These are phyloP conservation scores for Drosophila suboccidentalis DNA, from an alignment of 2,888 invertebrate species.

Conservation along the genomic window DNA sequence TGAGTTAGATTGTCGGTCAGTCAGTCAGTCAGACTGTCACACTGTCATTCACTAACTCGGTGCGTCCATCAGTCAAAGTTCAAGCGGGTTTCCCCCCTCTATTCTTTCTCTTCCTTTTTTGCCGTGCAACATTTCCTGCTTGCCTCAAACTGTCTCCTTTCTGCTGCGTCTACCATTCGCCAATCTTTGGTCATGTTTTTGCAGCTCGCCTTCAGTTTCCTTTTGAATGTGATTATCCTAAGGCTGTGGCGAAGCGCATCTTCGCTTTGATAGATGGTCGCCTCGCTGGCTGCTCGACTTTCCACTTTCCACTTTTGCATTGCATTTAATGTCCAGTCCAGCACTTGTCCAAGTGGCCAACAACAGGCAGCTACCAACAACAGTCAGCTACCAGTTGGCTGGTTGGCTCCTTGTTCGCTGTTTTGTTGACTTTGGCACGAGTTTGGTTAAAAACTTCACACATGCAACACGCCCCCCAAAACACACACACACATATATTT, in stretches of 20 bases:
- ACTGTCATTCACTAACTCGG: constrained; percentile 31
- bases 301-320: constrained; percentile 62
- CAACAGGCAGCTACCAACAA: constrained; percentile 16
- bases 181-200: constrained; percentile 73
- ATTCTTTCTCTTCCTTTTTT: constrained; percentile 13
- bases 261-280: constrained; percentile 75
- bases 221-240: constrained; percentile 80
- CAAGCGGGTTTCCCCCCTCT: constrained; percentile 30
- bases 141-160: constrained; percentile 22
- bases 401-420: constrained; percentile 60
- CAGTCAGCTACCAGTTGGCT: constrained; percentile 22
- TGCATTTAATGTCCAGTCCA: constrained; percentile 79
- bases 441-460: constrained; percentile 82
- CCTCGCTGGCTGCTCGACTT: constrained; percentile 35
- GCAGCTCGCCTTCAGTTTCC: constrained; percentile 77
- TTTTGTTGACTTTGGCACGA: constrained; percentile 81
- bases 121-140: constrained; percentile 73
- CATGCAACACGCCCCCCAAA: constrained; percentile 56
- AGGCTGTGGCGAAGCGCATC: constrained; percentile 64
- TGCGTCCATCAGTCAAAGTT: constrained; percentile 75
- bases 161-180: constrained; percentile 4
- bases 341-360: constrained; percentile 63
- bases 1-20: constrained; percentile 12
- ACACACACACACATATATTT: constrained; percentile 1
- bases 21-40: constrained; percentile 11